Base-by-base conservation (phyloP, 2,888 invertebrate species). In the Amaurobius ferox region DNA sequence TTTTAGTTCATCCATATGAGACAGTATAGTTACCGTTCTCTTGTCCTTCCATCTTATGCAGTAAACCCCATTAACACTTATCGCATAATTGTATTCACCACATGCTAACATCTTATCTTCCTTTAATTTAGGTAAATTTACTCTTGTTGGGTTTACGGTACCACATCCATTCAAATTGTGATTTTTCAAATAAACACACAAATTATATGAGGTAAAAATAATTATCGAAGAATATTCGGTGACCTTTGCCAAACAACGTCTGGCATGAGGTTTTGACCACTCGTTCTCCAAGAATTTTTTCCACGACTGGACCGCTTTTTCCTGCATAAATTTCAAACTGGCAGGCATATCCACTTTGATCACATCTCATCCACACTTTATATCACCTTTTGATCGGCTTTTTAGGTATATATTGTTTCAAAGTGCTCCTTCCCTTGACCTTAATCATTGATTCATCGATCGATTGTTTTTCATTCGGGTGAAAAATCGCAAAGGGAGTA, bases 321-420 rank as follows among this genome's bases (percentile, higher is more conserved):
- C 29, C 64, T 64, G 29, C 29, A 29, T 64, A 64, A 32, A 64
- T 64, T 1, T 64, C 29, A 64, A 64, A 64, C 13, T 29, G n/a
- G 5, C 29, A 29, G 19, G 30, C 64, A 64, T 29, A 64, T 1
- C 19, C 64, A 6, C 29, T 64, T 13, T 64, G 6, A 39, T 68
- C 68, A 40, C 68, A 35, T 2, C 39, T 5, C 68, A 68, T 35
- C 68, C 68, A 68, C 9, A 68, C 19, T 9, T 68, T 68, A 39
- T 39, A 68, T 1, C 39, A 35, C 1, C 39, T n/a, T 68, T 68
- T 68, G 35, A 68, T 68, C 1, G 68, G 68, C 13, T 68, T 28
- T 68, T 68, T 11, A n/a, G 68, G 68, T 39, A 68, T 68, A 7
- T 68, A 68, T 39, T 68, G 68, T 28, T 68, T 68, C 2, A 40